A percentile compares a stretch with the other conserved stretches of the same genome.
Conservation (phyloP, 2,113 vertebrate species). For the Hymenochirus boettgeri region DNA sequence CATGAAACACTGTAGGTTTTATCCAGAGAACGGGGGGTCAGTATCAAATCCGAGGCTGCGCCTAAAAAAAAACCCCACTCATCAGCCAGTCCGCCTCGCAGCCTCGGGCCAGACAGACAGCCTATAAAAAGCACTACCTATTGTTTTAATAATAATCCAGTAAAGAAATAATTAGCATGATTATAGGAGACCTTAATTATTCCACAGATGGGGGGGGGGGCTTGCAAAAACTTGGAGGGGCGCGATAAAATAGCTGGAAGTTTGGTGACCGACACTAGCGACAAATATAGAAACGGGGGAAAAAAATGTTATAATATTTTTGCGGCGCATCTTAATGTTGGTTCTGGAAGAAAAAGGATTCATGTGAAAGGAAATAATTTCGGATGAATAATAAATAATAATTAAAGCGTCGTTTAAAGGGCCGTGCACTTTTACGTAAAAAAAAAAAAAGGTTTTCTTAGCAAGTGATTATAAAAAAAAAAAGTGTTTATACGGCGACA, state of each 20-base stretch:
- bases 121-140: constrained; percentile 26
- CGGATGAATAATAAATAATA: too few relatives aligned
- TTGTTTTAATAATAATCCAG: constrained; percentile 17
- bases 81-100: background rate
- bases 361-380: too few relatives aligned
- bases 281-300: too few relatives aligned
- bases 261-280: constrained; percentile 16
- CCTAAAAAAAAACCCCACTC: background rate
- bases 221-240: background rate
- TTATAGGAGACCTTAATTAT: constrained; percentile 21
- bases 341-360: too few relatives aligned
- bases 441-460: too few relatives aligned
- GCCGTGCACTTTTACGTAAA: too few relatives aligned
- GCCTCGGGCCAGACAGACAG: background rate
- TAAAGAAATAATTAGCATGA: constrained; percentile 20
- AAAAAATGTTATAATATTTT: too few relatives aligned
- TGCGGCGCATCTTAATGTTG: too few relatives aligned
- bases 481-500: too few relatives aligned
- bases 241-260: constrained; percentile 29
- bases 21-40: too few relatives aligned
- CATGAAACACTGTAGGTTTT: background rate
- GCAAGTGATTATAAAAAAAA: too few relatives aligned
- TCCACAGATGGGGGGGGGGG: background rate
- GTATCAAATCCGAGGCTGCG: background rate
- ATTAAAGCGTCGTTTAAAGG: too few relatives aligned